Evolutionary conservation across 2,113 vertebrate genomes (phyloP).

Genomic region (Pelodiscus sinensis): DNA sequence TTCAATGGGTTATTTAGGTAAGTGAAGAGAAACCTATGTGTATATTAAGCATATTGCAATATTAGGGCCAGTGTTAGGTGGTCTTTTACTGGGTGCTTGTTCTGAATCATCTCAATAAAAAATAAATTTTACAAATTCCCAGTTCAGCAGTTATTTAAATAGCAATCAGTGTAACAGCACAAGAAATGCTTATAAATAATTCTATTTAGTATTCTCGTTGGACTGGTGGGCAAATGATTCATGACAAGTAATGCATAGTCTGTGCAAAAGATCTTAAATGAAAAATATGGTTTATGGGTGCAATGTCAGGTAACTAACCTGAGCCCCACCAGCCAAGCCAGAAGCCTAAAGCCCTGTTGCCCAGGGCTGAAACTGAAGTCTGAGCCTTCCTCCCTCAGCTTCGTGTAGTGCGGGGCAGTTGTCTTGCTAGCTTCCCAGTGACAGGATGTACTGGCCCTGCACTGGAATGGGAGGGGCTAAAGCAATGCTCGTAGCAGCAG

Average conservation of each 20-base stretch:
- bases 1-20: background rate
- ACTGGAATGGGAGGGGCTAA: too few species aligned
- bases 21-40: background rate
- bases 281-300: background rate
- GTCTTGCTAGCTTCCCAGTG: too few species aligned
- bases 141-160: fast-evolving
- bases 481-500: too few species aligned
- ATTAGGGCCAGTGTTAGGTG: fast-evolving
- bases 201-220: background rate
- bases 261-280: background rate
- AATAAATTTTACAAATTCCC: background rate
- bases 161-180: background rate
- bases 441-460: too few species aligned
- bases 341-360: too few species aligned
- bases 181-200: background rate
- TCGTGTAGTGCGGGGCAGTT: too few species aligned
- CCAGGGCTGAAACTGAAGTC: too few species aligned
- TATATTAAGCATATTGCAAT: background rate
- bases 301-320: background rate
- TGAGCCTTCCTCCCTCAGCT: too few species aligned
- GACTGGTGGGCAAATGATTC: background rate
- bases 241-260: background rate
- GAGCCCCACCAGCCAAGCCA: too few species aligned
- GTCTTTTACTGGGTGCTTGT: fast-evolving
- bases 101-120: background rate